Evolutionary conservation across 2,888 invertebrate genomes (phyloP).

Genomic region (Dione vanillae): DNA sequence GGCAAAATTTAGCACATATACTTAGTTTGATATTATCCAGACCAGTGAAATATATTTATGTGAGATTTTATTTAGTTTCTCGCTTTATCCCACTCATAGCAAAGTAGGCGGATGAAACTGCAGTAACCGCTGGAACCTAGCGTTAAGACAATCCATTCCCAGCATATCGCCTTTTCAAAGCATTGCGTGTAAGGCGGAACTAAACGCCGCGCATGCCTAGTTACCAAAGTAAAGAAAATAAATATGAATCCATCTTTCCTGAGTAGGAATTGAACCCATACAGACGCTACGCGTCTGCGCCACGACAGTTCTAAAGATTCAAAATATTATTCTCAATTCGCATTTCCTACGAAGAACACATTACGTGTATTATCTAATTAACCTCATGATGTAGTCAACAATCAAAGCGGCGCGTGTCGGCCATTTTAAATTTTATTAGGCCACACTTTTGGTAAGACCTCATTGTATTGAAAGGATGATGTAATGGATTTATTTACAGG

Average conservation of each 20-base stretch:
- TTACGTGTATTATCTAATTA: constrained; percentile 44
- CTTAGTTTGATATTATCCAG: no score
- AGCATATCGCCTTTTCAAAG: no score
- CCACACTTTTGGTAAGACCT: constrained; percentile 21
- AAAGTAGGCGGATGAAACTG: no score
- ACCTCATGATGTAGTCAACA: constrained; percentile 36
- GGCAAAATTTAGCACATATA: no score
- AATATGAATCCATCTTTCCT: no score
- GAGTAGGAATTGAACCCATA: no score
- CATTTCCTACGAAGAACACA: constrained; percentile 27
- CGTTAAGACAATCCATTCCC: no score
- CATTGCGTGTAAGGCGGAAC: not conserved
- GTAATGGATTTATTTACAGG: constrained; percentile 12
- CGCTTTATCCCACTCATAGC: no score
- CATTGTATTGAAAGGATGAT: constrained; percentile 21
- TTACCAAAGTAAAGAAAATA: not conserved
- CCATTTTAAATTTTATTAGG: constrained; percentile 38
- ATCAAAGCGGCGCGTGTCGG: constrained; percentile 30
- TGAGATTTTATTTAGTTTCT: no score
- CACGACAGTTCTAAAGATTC: not conserved
- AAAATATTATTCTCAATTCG: constrained; percentile 20
- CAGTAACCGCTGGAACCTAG: no score
- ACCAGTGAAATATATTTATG: no score
- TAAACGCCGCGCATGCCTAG: not conserved
- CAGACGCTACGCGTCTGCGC: not conserved